phyloP scores from a whole-genome alignment of 30 jellyfish, hydroid and myxozoan genomes.

The Turritopsis dohrnii region DNA sequence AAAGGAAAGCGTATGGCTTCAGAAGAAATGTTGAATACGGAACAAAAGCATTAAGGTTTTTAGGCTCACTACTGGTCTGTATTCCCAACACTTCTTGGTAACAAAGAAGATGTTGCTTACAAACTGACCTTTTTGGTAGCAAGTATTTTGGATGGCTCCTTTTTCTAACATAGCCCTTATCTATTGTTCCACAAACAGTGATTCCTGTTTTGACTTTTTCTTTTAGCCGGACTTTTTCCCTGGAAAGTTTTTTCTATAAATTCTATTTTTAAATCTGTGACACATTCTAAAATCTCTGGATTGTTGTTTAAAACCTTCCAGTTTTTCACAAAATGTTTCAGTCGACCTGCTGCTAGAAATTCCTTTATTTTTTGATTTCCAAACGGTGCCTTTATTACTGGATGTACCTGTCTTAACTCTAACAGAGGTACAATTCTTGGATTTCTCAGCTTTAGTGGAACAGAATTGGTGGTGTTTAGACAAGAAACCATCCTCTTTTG shows the following conservation, averaged over 20 bases:
- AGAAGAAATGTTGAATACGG: background rate
- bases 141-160: conserved; percentile 3
- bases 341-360: background rate
- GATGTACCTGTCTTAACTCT: background rate
- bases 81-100: background rate
- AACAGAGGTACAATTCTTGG: background rate
- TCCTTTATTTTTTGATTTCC: background rate
- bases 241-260: background rate
- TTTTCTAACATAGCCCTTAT: conserved; percentile 5
- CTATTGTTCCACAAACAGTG: background rate
- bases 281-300: conserved; percentile 9
- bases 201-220: background rate
- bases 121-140: background rate
- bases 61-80: conserved; percentile 4
- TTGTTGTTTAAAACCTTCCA: background rate
- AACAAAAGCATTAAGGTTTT: too few relatives aligned
- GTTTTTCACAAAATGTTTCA: background rate
- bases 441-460: too few relatives aligned
- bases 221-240: background rate
- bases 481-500: too few relatives aligned
- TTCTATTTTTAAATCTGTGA: background rate
- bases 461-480: too few relatives aligned
- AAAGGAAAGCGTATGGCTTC: background rate
- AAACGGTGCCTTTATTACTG: background rate
- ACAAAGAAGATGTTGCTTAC: background rate